Evolutionary conservation across 2,113 vertebrate genomes (phyloP), one percentile per base, ranked within the genome.

Genomic region (Scolopax mira): DNA sequence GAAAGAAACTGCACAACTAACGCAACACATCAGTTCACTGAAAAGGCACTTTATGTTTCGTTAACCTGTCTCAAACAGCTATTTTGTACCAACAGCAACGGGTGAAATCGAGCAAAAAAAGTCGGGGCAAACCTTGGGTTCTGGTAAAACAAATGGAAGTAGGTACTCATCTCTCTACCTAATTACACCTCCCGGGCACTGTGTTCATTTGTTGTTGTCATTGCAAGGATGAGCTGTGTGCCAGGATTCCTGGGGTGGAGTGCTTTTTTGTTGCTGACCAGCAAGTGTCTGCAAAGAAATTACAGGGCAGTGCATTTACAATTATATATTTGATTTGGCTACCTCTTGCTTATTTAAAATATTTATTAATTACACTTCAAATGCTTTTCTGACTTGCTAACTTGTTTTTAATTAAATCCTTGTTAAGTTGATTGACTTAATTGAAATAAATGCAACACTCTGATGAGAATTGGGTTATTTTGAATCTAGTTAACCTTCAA

Each of bases 401-500:
- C 91, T 93, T 97, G 96, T 94, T 88, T 96, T 96, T 95, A 95
- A 79, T 96, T 94, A 90, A 97, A 94, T 89, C 58, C 88, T 90
- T 90, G 82, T 74, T 94, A 94, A 80, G 66, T 79, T 78, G 85
- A 90, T 88, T 96, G 91, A 96, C 88, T 94, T 96, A 96, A 87
- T 86, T 97, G 90, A 91, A 83, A 79, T 90, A 93, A 96, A 28
- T 89, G 91, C 85, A 95, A 87, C 79, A 91, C 79, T 72, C 84
- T 90, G 87, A 89, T 92, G 93, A 96, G 85, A 95, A 95, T 78
- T 69, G 84, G 61, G 85, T 96, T 88, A 92, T 94, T 96, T 88
- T 91, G 88, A 95, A 96, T 89, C 72, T 93, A 89, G 82, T 94
- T 97, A 96, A 95, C 87, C 67, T 96, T 96, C 84, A 96, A 39